These are phyloP conservation scores for Eremophila alpestris DNA, from an alignment of 2,797 vertebrate genomes.

Conservation along the genomic window DNA sequence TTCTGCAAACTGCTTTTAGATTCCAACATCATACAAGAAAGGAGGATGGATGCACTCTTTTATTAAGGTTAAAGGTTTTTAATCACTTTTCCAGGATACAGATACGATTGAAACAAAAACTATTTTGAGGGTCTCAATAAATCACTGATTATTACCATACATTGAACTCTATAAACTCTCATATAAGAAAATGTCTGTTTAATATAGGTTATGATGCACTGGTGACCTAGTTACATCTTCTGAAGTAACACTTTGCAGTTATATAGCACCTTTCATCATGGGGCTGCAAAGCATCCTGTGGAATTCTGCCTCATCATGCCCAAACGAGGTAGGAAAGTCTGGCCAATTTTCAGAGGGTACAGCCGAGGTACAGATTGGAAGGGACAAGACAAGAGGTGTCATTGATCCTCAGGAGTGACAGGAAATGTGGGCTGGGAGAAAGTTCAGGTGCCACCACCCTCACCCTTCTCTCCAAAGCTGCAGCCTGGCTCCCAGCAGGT, in stretches of 20 bases:
- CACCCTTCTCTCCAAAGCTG: neutral
- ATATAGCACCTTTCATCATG: constrained; percentile 36
- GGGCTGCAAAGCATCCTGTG: constrained; percentile 44
- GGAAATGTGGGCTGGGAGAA: neutral
- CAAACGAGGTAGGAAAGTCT: constrained; percentile 54
- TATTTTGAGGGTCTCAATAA: constrained; percentile 15
- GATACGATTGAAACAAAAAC: constrained; percentile 46
- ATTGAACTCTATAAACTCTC: constrained; percentile 51
- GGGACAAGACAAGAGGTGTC: neutral
- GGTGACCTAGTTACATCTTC: constrained; percentile 5
- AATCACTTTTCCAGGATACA: constrained; percentile 62
- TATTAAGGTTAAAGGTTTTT: constrained; percentile 34
- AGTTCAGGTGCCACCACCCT: neutral
- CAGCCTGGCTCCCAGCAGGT: neutral
- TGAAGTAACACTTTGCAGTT: constrained; percentile 45
- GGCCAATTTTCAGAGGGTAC: neutral
- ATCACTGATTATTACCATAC: constrained; percentile 55
- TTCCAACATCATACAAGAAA: neutral
- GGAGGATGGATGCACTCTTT: neutral
- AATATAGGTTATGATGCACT: constrained; percentile 21
- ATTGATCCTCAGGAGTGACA: fast-evolving
- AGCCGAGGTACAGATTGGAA: neutral
- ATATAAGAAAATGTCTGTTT: constrained; percentile 37
- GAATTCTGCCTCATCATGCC: constrained; percentile 47
- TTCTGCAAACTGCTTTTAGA: neutral